Base-by-base conservation (phyloP, 2,888 invertebrate genomes). In the Idaea straminata region DNA sequence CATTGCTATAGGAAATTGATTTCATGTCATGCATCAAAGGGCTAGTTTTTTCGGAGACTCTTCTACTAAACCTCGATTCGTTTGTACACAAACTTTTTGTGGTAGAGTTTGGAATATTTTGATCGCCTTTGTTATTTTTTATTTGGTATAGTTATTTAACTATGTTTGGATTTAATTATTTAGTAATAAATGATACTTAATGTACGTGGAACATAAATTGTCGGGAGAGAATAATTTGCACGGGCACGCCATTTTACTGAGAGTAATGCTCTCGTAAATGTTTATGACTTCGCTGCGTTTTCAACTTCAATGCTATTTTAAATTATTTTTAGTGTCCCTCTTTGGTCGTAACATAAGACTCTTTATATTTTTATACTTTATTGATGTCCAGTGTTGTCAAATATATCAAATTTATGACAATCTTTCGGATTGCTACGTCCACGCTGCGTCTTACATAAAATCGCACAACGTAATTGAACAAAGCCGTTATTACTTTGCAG, bases 181-280 rank as follows among this genome's bases (percentile, higher is more conserved):
- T 66, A 61, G 57, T 66, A 73, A 71, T 66, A 68, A 72, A 72
- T 73, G 72, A 66, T 69, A 74, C 66, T 68, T 71, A 74, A 74
- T 78, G 77, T 72, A 72, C 66, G 72, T 79, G 74, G 71, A 71
- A 72, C 74, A 78, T 81, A 79, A 81, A 80, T 80, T 78, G 77
- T 79, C 73, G 72, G 74, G 71, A 75, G 72, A 74, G 82, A 77
- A 79, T 83, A 83, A 86, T 87, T 89, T 86, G 86, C 84, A 78
- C 82, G 82, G 82, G 78, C 80, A 80, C 80, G 84, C 81, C 83
- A 80, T 79, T 83, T 83, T 82, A 79, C 78, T 68, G 87, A 89
- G 91, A 85, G 89, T 89, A 91, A 91, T 88, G 91, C 84, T 88
- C 92, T 91, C 92, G 86, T 92, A 90, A 92, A 92, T 83, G 84